A percentile compares a stretch with the other conserved stretches of the same genome.
Evolutionary conservation across 2,113 vertebrate genomes (phyloP).

Genomic region (Platichthys stellatus): DNA sequence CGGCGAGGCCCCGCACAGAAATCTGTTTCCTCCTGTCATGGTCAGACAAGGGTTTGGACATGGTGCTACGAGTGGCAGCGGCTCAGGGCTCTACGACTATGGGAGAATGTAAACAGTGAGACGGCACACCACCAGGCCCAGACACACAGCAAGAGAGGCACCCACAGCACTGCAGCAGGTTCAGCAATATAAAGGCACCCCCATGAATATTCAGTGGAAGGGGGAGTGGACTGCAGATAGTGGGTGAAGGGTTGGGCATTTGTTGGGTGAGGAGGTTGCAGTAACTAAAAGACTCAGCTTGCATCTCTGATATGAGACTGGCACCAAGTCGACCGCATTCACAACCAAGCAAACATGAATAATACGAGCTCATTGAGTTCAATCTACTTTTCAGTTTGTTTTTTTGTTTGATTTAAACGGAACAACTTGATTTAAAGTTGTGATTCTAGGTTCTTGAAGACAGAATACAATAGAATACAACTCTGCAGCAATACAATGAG

Average conservation of each 20-base stretch:
- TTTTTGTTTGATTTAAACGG: not conserved
- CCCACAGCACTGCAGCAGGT: slow-evolving; percentile 25
- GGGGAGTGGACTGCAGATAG: slow-evolving; percentile 51
- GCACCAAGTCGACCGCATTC: too few species aligned
- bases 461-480: too few species aligned
- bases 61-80: slow-evolving; percentile 60
- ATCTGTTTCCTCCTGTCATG: slow-evolving; percentile 90
- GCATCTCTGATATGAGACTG: not conserved
- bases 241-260: slow-evolving; percentile 35
- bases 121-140: slow-evolving; percentile 39
- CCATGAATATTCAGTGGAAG: slow-evolving; percentile 77
- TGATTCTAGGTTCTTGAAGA: too few species aligned
- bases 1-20: slow-evolving; percentile 90
- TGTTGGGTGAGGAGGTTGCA: slow-evolving; percentile 5
- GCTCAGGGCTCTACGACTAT: slow-evolving; percentile 48
- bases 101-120: slow-evolving; percentile 52
- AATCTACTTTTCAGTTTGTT: not conserved
- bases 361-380: not conserved
- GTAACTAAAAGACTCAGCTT: not conserved
- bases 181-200: slow-evolving; percentile 67
- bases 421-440: not conserved
- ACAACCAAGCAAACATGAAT: too few species aligned
- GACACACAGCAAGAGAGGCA: slow-evolving; percentile 45
- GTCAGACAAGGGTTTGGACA: slow-evolving; percentile 90
- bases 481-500: too few species aligned